Evolutionary conservation across 2,797 vertebrate genomes (phyloP), one percentile per base, ranked within the genome.

Genomic region (Smutsia temminckii): DNA sequence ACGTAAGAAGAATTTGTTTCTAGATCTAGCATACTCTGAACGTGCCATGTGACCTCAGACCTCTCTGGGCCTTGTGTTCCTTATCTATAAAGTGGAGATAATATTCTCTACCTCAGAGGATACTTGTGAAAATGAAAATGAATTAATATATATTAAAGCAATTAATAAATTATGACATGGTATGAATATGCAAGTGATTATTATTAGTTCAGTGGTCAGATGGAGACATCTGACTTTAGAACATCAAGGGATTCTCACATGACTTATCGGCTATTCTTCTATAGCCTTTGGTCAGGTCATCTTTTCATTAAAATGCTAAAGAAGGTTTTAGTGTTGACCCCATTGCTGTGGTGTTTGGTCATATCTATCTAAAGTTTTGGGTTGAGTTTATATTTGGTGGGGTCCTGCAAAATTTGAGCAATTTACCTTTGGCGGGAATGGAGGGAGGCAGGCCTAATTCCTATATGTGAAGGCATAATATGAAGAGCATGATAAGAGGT

Each of bases 51-150:
- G 81, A 89, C 14, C n/a, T 83, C 29, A 83, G 57, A 88, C 57
- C 3, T 88, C 64, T 64, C 71, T 69, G 9, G 29, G 40, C 42
- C 46, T 85, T 27, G 40, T 80, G 91, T 91, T 92, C 93, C 53
- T 79, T 83, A 72, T 10, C 49, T 95, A 37, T 88, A 88, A 91
- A 91, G 5, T 95, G 14, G 14, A 97, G 80, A 72, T 80, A 78
- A 71, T 92, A 63, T 79, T 83, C 18, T 83, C 3, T 92, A 81
- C 34, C 17, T 83, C 89, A 94, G 20, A 94, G 23, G 20, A 66
- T 92, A 6, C 23, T 75, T 91, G 49, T 68, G 64, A 88, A 96
- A 75, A 91, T 93, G 66, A 90, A 96, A 96, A 46, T 32, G 16
- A 96, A 81, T 81, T 84, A 79, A 83, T 68, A 71, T 63, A 46